These are phyloP conservation scores for Crotalus helleri DNA, from an alignment of 2,113 vertebrate species.

Conservation along the genomic window DNA sequence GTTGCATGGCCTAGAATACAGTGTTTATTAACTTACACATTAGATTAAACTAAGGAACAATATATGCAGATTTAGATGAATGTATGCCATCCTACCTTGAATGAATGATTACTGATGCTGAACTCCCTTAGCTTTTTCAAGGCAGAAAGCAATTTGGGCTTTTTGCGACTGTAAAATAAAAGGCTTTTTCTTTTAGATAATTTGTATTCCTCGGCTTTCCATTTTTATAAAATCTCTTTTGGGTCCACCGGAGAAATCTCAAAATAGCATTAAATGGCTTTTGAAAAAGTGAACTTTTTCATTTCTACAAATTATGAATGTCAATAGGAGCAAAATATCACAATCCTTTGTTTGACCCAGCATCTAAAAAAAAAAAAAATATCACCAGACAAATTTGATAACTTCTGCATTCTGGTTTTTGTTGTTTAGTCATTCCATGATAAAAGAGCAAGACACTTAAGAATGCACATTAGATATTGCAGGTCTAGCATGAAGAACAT, in stretches of 20 bases:
- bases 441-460: background rate
- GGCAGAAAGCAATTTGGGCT: background rate
- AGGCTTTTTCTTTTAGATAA: background rate
- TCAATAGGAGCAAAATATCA: background rate
- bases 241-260: background rate
- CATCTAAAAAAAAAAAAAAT: background rate
- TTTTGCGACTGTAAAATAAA: background rate
- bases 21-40: background rate
- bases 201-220: background rate
- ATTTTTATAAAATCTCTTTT: background rate
- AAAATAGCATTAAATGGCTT: background rate
- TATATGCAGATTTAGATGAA: background rate
- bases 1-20: background rate
- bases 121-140: background rate
- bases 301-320: background rate
- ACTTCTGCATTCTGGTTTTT: background rate
- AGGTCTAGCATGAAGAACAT: background rate
- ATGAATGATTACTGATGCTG: background rate
- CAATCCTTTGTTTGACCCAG: background rate
- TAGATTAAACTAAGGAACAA: background rate
- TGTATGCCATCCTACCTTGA: background rate
- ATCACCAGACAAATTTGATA: background rate
- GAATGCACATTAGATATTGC: background rate
- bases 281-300: background rate
- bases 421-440: background rate